Conservation (phyloP, 2,797 vertebrate species). For the Enteromius afrohamiltoni region DNA sequence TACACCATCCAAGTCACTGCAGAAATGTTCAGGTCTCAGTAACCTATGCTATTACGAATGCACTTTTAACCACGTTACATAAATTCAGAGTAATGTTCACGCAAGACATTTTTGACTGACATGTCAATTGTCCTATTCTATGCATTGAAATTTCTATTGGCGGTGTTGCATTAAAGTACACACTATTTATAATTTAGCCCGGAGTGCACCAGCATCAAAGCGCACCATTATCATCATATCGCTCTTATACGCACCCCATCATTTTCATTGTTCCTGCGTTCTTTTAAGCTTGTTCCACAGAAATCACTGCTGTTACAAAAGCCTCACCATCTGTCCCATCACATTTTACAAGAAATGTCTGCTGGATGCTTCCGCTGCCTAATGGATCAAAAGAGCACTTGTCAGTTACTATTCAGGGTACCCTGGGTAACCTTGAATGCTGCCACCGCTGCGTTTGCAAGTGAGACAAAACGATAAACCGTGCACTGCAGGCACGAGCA, state of each 20-base stretch:
- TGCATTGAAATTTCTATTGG: background rate
- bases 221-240: constrained; percentile 26
- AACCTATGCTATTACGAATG: background rate
- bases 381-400: constrained; percentile 45
- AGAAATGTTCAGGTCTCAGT: background rate
- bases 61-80: background rate
- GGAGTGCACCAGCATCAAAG: background rate
- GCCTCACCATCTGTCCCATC: constrained; percentile 38
- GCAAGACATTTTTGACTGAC: background rate
- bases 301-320: constrained; percentile 29
- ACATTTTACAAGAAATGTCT: constrained; percentile 37
- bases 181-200: constrained; percentile 8
- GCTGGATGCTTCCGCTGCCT: constrained; percentile 36
- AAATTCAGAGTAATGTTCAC: background rate
- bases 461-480: constrained; percentile 17
- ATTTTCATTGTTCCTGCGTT: constrained; percentile 16
- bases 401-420: constrained; percentile 30
- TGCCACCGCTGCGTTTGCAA: constrained; percentile 6
- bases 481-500: background rate
- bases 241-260: constrained; percentile 2
- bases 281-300: constrained; percentile 26
- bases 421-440: constrained; percentile 33
- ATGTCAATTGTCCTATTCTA: background rate
- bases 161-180: background rate
- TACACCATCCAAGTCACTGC: background rate